Evolutionary conservation across 2,113 vertebrate genomes (phyloP).

Genomic region (Menura novaehollandiae): DNA sequence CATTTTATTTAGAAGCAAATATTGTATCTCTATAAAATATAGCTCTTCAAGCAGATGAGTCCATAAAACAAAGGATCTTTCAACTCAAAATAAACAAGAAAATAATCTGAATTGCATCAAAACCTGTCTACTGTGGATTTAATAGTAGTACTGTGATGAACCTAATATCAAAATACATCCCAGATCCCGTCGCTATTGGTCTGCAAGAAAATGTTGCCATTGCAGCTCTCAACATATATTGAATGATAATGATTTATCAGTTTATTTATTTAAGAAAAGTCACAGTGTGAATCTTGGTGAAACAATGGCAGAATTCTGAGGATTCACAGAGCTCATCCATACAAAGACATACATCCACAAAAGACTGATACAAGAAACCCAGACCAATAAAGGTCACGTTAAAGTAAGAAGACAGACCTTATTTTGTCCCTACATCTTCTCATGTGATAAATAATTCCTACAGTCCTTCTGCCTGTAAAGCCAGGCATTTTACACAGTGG

Average conservation of each 20-base stretch:
- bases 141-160: not conserved
- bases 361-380: not conserved
- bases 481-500: not conserved
- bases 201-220: not conserved
- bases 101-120: not conserved
- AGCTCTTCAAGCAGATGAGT: not conserved
- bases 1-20: not conserved
- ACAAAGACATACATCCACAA: not conserved
- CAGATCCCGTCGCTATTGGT: not conserved
- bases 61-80: not conserved
- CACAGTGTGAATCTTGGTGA: not conserved
- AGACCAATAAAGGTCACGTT: not conserved
- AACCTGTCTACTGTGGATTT: not conserved
- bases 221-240: not conserved
- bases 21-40: not conserved
- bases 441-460: not conserved
- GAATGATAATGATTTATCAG: not conserved
- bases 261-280: not conserved
- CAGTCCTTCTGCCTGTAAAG: not conserved
- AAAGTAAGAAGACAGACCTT: not conserved
- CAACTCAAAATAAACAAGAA: not conserved
- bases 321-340: accelerated
- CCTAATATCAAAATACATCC: not conserved
- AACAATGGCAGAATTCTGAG: not conserved
- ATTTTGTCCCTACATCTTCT: not conserved